These are phyloP conservation scores for Hyperopisus bebe DNA, from an alignment of 2,113 vertebrate genomes.

Conservation along the genomic window DNA sequence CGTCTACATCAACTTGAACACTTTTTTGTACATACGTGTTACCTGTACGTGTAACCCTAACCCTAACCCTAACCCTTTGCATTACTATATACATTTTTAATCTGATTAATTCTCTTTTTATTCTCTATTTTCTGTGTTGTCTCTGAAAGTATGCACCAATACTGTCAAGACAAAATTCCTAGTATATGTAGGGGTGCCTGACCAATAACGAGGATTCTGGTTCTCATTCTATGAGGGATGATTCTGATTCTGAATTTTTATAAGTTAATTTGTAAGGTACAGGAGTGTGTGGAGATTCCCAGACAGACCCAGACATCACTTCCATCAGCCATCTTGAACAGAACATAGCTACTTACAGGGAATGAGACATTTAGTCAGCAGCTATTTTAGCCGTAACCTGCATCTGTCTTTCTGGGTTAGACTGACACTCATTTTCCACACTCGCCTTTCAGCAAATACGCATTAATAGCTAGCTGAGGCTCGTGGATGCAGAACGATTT, in stretches of 20 bases:
- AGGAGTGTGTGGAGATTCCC: neutral
- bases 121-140: neutral
- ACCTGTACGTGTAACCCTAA: too few relatives aligned
- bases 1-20: neutral
- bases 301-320: neutral
- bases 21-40: neutral
- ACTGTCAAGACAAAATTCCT: neutral
- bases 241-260: neutral
- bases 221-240: neutral
- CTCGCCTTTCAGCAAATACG: slow-evolving; percentile 19
- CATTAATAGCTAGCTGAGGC: slow-evolving; percentile 10
- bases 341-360: neutral
- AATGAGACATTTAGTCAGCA: neutral
- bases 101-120: neutral
- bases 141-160: neutral
- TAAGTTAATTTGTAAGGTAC: neutral
- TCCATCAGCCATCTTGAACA: neutral
- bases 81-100: neutral
- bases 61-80: too few relatives aligned
- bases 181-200: too few relatives aligned
- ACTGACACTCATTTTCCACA: neutral
- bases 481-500: slow-evolving; percentile 8
- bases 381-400: slow-evolving; percentile 12
- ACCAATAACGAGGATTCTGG: too few relatives aligned
- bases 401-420: slow-evolving; percentile 13